Evolutionary conservation across 2,113 vertebrate genomes (phyloP).

Genomic region (Crotalus horridus): DNA sequence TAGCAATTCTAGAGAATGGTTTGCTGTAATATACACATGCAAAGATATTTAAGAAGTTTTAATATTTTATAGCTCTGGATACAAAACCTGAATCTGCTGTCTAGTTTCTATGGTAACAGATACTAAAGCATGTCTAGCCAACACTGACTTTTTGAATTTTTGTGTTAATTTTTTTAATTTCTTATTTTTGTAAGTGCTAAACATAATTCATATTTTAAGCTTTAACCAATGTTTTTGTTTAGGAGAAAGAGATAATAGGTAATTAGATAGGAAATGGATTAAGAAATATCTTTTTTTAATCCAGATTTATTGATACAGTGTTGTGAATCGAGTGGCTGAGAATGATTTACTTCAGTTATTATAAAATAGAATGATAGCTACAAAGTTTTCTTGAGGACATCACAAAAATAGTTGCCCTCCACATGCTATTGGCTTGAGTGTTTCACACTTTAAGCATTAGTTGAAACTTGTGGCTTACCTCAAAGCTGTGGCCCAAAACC

Average conservation of each 20-base stretch:
- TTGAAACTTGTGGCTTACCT: background rate
- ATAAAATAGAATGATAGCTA: conserved; percentile 30
- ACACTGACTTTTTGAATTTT: conserved; percentile 64
- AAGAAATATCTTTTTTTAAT: background rate
- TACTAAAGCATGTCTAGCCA: conserved; percentile 69
- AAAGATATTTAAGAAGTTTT: conserved; percentile 68
- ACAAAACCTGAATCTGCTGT: conserved; percentile 67
- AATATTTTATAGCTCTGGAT: conserved; percentile 74
- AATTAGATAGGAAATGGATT: conserved; percentile 24
- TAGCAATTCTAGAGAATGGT: conserved; percentile 59
- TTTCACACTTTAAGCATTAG: background rate
- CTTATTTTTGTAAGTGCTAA: conserved; percentile 60
- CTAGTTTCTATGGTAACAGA: conserved; percentile 77
- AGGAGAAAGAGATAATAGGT: conserved; percentile 40
- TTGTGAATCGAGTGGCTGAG: conserved; percentile 33
- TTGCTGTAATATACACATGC: conserved; percentile 59
- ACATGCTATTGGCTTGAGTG: background rate
- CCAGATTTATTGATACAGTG: conserved; percentile 26
- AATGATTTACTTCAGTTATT: conserved; percentile 12
- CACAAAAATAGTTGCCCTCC: conserved; percentile 6
- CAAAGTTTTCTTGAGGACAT: conserved; percentile 29
- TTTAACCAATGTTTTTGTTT: conserved; percentile 59
- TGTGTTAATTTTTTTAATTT: conserved; percentile 62
- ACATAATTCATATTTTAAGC: conserved; percentile 57
- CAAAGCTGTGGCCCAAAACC: background rate